These are phyloP conservation scores for Tetropium fuscum DNA, from an alignment of 2,888 invertebrate species.

Conservation along the genomic window DNA sequence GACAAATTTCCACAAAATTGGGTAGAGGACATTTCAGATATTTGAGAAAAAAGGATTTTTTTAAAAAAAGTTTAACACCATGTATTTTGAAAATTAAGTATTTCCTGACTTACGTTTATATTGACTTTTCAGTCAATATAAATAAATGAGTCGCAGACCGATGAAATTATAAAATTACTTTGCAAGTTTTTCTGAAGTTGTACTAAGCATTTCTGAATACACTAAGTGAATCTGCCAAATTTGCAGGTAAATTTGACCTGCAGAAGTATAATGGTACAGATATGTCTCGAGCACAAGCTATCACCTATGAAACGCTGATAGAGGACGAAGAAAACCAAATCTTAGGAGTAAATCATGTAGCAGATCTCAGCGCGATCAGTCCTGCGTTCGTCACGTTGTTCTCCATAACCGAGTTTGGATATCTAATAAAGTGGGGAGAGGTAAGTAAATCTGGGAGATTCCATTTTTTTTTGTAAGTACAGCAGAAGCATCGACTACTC, in stretches of 20 bases:
- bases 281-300: conserved; percentile 76
- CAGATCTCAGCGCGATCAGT: conserved; percentile 73
- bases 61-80: no score
- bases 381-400: conserved; percentile 77
- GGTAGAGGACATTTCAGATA: no score
- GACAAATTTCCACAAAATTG: no score
- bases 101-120: no score
- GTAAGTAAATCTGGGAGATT: conserved; percentile 61
- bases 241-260: conserved; percentile 76
- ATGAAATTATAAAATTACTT: no score
- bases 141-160: no score
- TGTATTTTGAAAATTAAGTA: no score
- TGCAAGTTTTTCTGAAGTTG: no score
- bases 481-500: neutral
- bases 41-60: no score
- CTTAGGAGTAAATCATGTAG: conserved; percentile 80
- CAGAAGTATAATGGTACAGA: conserved; percentile 75
- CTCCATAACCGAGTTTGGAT: conserved; percentile 79
- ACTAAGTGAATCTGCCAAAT: no score
- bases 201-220: no score
- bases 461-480: neutral
- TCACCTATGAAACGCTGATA: conserved; percentile 81
- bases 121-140: no score
- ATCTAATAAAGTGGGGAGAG: conserved; percentile 81
- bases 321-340: conserved; percentile 83